phyloP scores from a whole-genome alignment of 2,113 vertebrate species.

The Seriola dumerili region DNA sequence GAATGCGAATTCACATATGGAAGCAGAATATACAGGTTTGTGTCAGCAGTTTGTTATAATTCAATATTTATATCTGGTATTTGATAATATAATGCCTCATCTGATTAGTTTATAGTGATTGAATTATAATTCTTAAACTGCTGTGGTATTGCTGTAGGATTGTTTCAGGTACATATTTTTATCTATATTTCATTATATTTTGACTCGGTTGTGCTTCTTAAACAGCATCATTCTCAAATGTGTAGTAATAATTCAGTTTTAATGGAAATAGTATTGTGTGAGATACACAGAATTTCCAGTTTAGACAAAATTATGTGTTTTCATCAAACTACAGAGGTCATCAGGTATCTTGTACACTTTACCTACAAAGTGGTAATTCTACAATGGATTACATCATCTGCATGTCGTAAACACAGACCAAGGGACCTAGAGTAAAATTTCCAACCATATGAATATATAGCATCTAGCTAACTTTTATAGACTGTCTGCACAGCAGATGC shows the following conservation, averaged over 20 bases:
- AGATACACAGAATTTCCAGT: too few relatives aligned
- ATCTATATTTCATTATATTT: background rate
- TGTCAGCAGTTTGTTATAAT: background rate
- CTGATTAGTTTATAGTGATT: too few relatives aligned
- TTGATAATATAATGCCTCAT: background rate
- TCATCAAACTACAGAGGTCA: background rate
- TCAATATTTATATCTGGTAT: background rate
- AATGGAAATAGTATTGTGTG: too few relatives aligned
- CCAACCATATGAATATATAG: background rate
- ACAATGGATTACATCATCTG: background rate
- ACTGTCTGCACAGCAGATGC: constrained; percentile 4
- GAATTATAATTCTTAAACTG: too few relatives aligned
- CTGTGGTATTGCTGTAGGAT: background rate
- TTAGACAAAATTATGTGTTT: too few relatives aligned
- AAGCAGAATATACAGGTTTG: constrained; percentile 57
- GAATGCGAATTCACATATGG: constrained; percentile 42
- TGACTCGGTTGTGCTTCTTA: background rate
- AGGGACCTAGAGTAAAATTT: background rate
- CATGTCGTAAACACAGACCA: background rate
- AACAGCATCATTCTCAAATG: background rate
- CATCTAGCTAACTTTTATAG: background rate
- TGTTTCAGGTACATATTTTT: background rate
- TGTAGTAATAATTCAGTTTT: too few relatives aligned
- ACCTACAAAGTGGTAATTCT: background rate
- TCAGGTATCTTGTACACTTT: background rate